Conservation (phyloP, 2,888 invertebrate genomes). For the Ectemnius lituratus region DNA sequence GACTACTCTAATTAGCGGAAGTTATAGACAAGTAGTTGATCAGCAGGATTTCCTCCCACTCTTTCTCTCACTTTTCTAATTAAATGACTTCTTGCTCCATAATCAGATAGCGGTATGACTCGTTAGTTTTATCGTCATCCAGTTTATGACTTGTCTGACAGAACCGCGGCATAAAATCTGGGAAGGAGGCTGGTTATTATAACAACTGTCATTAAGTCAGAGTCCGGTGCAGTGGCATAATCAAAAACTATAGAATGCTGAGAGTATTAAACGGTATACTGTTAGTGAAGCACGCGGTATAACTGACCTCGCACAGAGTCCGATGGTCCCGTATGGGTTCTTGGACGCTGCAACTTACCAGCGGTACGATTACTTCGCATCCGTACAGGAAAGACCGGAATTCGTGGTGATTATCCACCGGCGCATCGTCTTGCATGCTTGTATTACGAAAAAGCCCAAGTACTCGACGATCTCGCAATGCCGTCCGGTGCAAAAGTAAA, state of each 20-base stretch:
- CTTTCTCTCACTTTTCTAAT: no score
- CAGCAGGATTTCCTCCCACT: constrained; percentile 16
- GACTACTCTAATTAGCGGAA: constrained; percentile 25
- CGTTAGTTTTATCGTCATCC: no score
- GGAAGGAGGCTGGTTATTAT: not conserved
- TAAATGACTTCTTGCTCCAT: no score
- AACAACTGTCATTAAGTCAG: not conserved
- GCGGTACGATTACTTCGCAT: constrained; percentile 49
- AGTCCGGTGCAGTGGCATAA: not conserved
- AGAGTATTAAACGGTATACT: constrained; percentile 47
- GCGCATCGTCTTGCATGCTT: constrained; percentile 39
- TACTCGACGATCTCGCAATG: constrained; percentile 19
- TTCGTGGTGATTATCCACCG: constrained; percentile 47
- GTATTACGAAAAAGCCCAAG: constrained; percentile 51
- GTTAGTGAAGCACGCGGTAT: constrained; percentile 23
- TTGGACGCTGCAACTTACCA: constrained; percentile 24
- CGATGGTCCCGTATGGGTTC: constrained; percentile 15
- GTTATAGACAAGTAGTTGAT: constrained; percentile 24
- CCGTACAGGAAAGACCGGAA: constrained; percentile 55
- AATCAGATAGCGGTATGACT: no score
- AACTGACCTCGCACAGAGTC: constrained; percentile 19
- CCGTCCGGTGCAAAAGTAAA: constrained; percentile 22
- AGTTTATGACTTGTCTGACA: no score
- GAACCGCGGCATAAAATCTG: no score
- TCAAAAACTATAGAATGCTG: not conserved